phyloP scores from a whole-genome alignment of 2,888 invertebrate genomes.

The Heliconius aoede region DNA sequence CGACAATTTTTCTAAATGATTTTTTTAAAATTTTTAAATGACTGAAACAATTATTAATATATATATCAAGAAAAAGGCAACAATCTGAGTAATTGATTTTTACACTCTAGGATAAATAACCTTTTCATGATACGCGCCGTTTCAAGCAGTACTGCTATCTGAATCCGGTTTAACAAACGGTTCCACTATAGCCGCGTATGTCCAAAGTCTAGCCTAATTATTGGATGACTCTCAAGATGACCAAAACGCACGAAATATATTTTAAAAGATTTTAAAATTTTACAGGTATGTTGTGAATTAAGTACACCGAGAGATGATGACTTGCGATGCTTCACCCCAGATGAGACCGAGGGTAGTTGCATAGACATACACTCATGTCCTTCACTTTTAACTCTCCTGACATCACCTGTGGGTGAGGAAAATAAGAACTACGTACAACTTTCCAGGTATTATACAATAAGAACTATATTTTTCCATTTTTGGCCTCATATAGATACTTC shows the following conservation, averaged over 20 bases:
- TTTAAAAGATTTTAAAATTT: constrained; percentile 12
- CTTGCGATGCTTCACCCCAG: constrained; percentile 53
- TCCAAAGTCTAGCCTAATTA: too few relatives aligned
- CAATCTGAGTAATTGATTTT: background rate
- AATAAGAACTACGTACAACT: constrained; percentile 47
- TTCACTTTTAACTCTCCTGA: constrained; percentile 48
- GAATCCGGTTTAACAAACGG: background rate
- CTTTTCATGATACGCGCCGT: background rate
- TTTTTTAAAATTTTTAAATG: too few relatives aligned
- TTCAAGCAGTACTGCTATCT: background rate
- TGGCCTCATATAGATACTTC: too few relatives aligned
- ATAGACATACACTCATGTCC: constrained; percentile 53
- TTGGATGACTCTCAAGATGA: too few relatives aligned
- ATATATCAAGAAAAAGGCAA: too few relatives aligned
- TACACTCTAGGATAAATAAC: background rate
- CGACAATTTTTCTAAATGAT: too few relatives aligned
- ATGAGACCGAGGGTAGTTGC: constrained; percentile 55
- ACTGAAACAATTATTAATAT: too few relatives aligned
- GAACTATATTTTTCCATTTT: background rate
- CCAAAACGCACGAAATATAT: background rate
- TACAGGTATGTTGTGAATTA: constrained; percentile 62
- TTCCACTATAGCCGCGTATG: background rate
- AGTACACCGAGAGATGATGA: background rate
- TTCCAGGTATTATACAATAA: constrained; percentile 47
- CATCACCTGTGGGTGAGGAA: constrained; percentile 30